phyloP scores from a whole-genome alignment of 2,888 invertebrate species.

The Hecatera dysodea region DNA sequence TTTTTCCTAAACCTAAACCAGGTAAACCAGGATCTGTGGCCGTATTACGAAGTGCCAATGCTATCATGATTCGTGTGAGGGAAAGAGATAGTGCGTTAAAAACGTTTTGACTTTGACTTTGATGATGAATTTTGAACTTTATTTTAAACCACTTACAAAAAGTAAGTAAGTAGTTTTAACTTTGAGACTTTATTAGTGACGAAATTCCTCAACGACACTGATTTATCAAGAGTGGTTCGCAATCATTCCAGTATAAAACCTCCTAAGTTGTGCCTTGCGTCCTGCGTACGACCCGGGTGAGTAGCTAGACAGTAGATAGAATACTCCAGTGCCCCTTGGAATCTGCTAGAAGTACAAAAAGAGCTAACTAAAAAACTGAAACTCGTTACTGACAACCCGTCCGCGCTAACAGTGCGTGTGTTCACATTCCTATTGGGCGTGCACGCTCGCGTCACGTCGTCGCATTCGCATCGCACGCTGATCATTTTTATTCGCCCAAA shows the following conservation, averaged over 20 bases:
- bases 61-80: too few relatives aligned
- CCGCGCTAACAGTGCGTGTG: constrained; percentile 51
- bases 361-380: constrained; percentile 26
- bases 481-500: constrained; percentile 82
- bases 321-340: constrained; percentile 8
- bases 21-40: too few relatives aligned
- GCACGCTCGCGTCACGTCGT: constrained; percentile 63
- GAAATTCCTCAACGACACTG: background rate
- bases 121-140: too few relatives aligned
- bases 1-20: too few relatives aligned
- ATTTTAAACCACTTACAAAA: too few relatives aligned
- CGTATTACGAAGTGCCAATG: too few relatives aligned
- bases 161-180: too few relatives aligned
- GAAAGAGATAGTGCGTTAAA: too few relatives aligned
- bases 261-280: background rate
- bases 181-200: background rate
- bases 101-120: too few relatives aligned
- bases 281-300: background rate
- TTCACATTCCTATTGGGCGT: constrained; percentile 62
- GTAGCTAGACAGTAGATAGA: constrained; percentile 10
- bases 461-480: constrained; percentile 66
- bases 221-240: background rate
- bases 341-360: constrained; percentile 25
- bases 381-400: constrained; percentile 32
- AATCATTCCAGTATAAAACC: background rate